These are phyloP conservation scores for Sceloporus undulatus DNA, from an alignment of 2,113 vertebrate genomes.

Conservation along the genomic window DNA sequence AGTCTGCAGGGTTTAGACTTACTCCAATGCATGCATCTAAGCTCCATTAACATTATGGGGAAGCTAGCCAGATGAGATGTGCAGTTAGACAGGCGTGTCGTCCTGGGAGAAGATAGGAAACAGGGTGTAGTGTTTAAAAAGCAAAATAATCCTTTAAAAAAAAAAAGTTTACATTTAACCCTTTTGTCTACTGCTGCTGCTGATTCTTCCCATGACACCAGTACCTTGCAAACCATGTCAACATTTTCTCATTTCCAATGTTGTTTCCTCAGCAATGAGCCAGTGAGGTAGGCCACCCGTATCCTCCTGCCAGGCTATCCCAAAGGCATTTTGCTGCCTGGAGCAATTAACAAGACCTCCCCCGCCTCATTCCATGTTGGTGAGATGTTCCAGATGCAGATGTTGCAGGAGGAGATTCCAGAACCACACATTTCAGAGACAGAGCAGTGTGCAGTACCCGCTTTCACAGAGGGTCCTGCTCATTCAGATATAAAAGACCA, in stretches of 20 bases:
- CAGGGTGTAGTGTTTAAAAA: background rate
- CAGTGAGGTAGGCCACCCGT: background rate
- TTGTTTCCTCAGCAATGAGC: background rate
- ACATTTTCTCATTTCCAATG: background rate
- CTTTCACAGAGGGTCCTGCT: too few relatives aligned
- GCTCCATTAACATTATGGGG: slow-evolving; percentile 20
- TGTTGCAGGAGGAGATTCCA: too few relatives aligned
- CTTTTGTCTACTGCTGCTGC: background rate
- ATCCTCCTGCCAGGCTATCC: background rate
- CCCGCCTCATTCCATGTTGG: too few relatives aligned
- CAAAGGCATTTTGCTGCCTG: background rate
- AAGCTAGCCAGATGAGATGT: slow-evolving; percentile 20
- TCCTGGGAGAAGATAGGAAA: slow-evolving; percentile 4
- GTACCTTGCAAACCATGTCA: background rate
- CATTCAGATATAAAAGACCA: too few relatives aligned
- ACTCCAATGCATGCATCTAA: slow-evolving; percentile 24
- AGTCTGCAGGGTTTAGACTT: slow-evolving; percentile 20
- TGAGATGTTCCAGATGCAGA: too few relatives aligned
- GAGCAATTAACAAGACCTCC: too few relatives aligned
- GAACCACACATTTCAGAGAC: too few relatives aligned
- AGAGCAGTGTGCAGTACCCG: too few relatives aligned
- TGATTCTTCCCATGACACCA: too few relatives aligned
- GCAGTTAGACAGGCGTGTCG: background rate
- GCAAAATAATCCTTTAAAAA: background rate
- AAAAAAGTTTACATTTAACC: background rate